Evolutionary conservation across 2,888 invertebrate genomes (phyloP), one percentile per base, ranked within the genome.

Genomic region (Apantesis nais): DNA sequence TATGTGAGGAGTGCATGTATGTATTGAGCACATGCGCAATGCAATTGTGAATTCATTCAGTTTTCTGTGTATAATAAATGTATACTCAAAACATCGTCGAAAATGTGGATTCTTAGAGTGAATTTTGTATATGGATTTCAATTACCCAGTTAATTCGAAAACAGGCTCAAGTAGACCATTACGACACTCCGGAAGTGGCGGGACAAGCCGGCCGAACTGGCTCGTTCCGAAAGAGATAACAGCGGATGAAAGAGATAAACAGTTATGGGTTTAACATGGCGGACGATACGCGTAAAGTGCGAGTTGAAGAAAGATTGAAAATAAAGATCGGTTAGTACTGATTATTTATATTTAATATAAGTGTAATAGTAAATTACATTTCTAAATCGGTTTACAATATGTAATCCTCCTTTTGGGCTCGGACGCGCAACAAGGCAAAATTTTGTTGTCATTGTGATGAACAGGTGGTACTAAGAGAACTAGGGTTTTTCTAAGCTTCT

Each of bases 261-360:
- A 95, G 97, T 97, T 96, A 97, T 97, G 97, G 97, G 97, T 97
- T 96, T 97, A 98, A 97, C 97, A 98, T 98, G 98, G 98, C 98
- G 96, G 97, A 97, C 96, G 97, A 97, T 96, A 97, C 97, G 96
- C 97, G 97, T 96, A 96, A 97, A 96, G 98, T 98, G 95, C 97
- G 98, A 96, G 97, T 98, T 93, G 98, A 98, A 95, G 98, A 98
- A 96, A 97, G 98, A 95, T 96, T 98, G 95, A 98, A 97, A 97
- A 98, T 98, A 92, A 98, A 98, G 97, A 98, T 98, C 94, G 98
- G 98, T 98, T 96, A 95, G 97, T 96, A 93, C 87, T 86, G 83
- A 85, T 88, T 87, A 81, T 76, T 72, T 62, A 71, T 77, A 78
- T 75, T 80, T 78, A 67, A 67, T 74, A 75, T 76, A 62, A 71